These are phyloP conservation scores for Ammospiza maritima DNA, from an alignment of 2,797 vertebrate genomes.

Conservation along the genomic window DNA sequence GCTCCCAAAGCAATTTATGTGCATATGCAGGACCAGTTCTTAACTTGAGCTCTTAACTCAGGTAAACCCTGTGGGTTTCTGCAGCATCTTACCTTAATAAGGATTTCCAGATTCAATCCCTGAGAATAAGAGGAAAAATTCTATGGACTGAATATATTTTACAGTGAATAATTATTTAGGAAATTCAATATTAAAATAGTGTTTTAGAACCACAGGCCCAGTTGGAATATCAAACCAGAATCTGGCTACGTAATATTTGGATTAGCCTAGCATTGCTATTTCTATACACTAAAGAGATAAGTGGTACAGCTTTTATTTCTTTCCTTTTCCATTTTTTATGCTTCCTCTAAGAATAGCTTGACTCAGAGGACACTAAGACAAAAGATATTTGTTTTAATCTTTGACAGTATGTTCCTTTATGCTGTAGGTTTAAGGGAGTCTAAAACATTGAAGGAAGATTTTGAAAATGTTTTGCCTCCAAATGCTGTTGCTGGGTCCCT, in stretches of 20 bases:
- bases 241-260: constrained; percentile 33
- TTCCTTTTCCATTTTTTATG: constrained; percentile 20
- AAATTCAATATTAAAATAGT: constrained; percentile 30
- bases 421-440: constrained; percentile 2
- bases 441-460: background rate
- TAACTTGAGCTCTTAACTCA: constrained; percentile 14
- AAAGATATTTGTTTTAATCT: constrained; percentile 50
- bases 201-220: background rate
- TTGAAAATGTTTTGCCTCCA: background rate
- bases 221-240: constrained; percentile 28
- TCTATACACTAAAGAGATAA: constrained; percentile 21
- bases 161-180: constrained; percentile 34
- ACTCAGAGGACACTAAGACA: background rate
- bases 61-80: constrained; percentile 44
- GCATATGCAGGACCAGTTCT: constrained; percentile 34
- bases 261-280: constrained; percentile 16
- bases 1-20: constrained; percentile 67
- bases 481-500: background rate
- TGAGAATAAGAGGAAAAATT: constrained; percentile 43
- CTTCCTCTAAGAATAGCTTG: constrained; percentile 21
- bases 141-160: constrained; percentile 28
- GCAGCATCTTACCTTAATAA: constrained; percentile 29
- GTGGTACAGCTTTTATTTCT: background rate
- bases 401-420: constrained; percentile 16
- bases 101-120: background rate